phyloP scores from a whole-genome alignment of 2,113 vertebrate species.

The Cranoglanis bouderius region DNA sequence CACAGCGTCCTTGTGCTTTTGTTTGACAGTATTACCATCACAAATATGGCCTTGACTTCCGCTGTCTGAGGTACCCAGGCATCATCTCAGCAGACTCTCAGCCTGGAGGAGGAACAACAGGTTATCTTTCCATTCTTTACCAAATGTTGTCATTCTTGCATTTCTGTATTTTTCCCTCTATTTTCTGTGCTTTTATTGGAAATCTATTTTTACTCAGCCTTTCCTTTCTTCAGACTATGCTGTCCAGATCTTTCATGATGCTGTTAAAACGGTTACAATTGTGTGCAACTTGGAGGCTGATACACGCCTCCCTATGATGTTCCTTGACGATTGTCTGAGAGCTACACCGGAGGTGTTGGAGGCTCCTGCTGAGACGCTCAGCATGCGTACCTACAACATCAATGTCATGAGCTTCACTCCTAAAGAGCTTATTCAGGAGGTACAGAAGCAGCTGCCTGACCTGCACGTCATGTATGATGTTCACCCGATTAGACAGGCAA shows the following conservation, averaged over 20 bases:
- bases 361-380: slow-evolving; percentile 78
- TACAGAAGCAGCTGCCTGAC: slow-evolving; percentile 86
- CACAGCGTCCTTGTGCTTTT: neutral
- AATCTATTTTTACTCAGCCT: neutral
- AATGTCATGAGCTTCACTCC: slow-evolving; percentile 92
- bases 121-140: slow-evolving; percentile 60
- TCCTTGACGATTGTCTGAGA: slow-evolving; percentile 89
- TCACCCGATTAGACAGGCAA: slow-evolving; percentile 83
- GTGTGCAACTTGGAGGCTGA: slow-evolving; percentile 82
- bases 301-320: slow-evolving; percentile 93
- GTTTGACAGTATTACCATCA: slow-evolving; percentile 86
- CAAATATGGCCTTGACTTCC: slow-evolving; percentile 90
- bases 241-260: slow-evolving; percentile 89
- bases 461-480: slow-evolving; percentile 82
- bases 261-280: slow-evolving; percentile 82
- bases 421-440: slow-evolving; percentile 81
- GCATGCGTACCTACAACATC: slow-evolving; percentile 93
- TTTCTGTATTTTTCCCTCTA: neutral
- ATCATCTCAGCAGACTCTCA: slow-evolving; percentile 92
- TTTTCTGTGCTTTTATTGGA: neutral
- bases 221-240: slow-evolving; percentile 81
- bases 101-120: slow-evolving; percentile 91
- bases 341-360: slow-evolving; percentile 90
- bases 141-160: neutral
- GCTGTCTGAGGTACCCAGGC: slow-evolving; percentile 91